phyloP scores from a whole-genome alignment of 2,113 vertebrate genomes.

The Lamprotornis superbus region DNA sequence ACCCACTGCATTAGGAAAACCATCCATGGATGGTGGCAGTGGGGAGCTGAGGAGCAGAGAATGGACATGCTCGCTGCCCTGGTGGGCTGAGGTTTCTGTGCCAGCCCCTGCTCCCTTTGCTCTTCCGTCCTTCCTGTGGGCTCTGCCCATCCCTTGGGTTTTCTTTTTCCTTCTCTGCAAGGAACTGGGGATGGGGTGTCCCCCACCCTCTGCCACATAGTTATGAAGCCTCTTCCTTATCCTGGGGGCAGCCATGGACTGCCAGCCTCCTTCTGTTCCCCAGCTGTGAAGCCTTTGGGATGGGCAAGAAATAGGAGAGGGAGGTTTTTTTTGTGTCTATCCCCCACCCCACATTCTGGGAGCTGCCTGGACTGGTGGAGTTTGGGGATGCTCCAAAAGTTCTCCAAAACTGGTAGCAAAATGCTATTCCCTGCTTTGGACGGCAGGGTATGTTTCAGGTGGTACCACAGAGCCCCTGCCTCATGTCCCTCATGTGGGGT shows the following conservation, averaged over 20 bases:
- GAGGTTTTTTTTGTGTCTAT: not conserved
- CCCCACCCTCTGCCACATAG: not conserved
- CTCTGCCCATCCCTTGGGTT: not conserved
- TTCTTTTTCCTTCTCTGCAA: not conserved
- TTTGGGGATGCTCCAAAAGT: not conserved
- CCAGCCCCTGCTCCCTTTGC: not conserved
- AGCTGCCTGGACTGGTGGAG: not conserved
- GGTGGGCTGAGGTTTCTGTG: not conserved
- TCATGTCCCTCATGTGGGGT: not conserved
- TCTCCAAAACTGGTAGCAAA: not conserved
- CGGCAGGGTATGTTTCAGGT: not conserved
- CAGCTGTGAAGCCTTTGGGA: not conserved
- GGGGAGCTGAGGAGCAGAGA: not conserved
- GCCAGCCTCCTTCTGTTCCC: not conserved
- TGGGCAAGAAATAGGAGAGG: not conserved
- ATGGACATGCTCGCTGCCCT: rapidly evolving
- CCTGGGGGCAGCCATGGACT: too few relatives aligned
- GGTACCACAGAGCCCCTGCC: not conserved
- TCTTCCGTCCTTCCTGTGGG: rapidly evolving
- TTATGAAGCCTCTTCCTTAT: not conserved
- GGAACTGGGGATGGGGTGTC: not conserved
- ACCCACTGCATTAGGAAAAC: not conserved
- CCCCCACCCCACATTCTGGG: not conserved
- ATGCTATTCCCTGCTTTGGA: not conserved
- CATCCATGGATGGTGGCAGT: rapidly evolving